These are phyloP conservation scores for Ecdyonurus torrentis DNA, from an alignment of 2,888 invertebrate genomes.

Conservation along the genomic window DNA sequence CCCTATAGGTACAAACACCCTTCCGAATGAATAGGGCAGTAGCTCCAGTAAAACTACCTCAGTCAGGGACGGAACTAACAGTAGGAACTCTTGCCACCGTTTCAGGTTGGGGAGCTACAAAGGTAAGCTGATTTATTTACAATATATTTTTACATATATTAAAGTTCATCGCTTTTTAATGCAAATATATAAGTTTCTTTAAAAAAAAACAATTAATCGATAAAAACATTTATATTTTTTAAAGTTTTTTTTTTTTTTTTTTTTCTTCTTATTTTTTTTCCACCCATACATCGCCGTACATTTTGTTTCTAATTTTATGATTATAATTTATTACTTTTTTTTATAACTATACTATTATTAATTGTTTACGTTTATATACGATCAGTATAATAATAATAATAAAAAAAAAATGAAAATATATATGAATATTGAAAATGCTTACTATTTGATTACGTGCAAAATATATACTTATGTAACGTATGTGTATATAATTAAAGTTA, in stretches of 20 bases:
- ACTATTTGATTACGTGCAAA: background rate
- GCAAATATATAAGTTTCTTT: background rate
- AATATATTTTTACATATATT: background rate
- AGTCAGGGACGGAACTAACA: constrained; percentile 10
- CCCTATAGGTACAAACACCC: constrained; percentile 11
- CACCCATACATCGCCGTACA: too few species aligned
- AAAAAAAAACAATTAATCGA: background rate
- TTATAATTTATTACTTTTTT: too few species aligned
- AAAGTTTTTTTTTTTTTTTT: background rate
- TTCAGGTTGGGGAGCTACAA: constrained; percentile 21
- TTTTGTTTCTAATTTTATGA: too few species aligned
- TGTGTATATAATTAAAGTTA: background rate
- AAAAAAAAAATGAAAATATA: background rate
- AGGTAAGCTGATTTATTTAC: too few species aligned
- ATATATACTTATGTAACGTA: background rate
- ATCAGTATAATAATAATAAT: background rate
- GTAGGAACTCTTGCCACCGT: constrained; percentile 18
- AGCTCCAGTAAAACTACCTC: constrained; percentile 21
- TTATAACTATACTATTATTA: too few species aligned
- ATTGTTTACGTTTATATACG: too few species aligned
- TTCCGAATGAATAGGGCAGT: constrained; percentile 18
- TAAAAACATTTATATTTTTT: background rate
- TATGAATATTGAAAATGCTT: background rate
- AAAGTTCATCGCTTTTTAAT: background rate
- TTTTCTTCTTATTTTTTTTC: too few species aligned